Evolutionary conservation across 2,888 invertebrate species (phyloP), one percentile per base, ranked within the genome.

Genomic region (Metellina segmentata): DNA sequence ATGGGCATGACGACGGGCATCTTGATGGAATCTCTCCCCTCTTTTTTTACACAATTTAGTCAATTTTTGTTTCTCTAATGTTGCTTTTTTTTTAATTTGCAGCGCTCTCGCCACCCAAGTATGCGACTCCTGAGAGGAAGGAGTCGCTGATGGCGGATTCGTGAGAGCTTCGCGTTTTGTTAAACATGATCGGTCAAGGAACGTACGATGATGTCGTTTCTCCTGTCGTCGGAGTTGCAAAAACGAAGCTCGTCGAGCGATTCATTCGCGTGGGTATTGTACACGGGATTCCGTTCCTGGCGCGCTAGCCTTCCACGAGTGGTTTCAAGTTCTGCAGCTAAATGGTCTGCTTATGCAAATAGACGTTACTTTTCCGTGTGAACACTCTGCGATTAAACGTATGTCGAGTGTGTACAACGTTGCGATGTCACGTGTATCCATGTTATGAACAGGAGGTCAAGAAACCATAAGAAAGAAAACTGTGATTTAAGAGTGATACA

Each of bases 181-280:
- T 69, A 91, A 87, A 91, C 91, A 87, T 91, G 91, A 74, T 75
- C 87, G 91, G 91, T 87, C 91, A 91, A 91, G 91, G 75, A 87
- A 82, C 70, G 77, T 72, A 85, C 71, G 16, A 85, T 78, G 78
- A 78, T 75, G 83, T 74, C 61, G 61, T 34, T 34, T 34, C 34
- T 34, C 34, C 34, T 34, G 34, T 34, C 34, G 34, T 2, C 4
- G 34, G 34, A 4, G 34, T 34, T 34, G 34, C 34, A 34, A 2
- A 34, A 53, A 11, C 71, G 34, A 53, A 7, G 61, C 51, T 52
- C 83, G 34, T 78, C 83, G 20, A 71, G 90, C 85, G 69, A 34
- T 85, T 85, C 74, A 85, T 90, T 79, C 13, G 53, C 72, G 52
- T 78, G n/a, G 20, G 61, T 61, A 61, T 61, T 16, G 9, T n/a